These are phyloP conservation scores for Cerastis leucographa DNA, from an alignment of 2,888 invertebrate species.

Conservation along the genomic window DNA sequence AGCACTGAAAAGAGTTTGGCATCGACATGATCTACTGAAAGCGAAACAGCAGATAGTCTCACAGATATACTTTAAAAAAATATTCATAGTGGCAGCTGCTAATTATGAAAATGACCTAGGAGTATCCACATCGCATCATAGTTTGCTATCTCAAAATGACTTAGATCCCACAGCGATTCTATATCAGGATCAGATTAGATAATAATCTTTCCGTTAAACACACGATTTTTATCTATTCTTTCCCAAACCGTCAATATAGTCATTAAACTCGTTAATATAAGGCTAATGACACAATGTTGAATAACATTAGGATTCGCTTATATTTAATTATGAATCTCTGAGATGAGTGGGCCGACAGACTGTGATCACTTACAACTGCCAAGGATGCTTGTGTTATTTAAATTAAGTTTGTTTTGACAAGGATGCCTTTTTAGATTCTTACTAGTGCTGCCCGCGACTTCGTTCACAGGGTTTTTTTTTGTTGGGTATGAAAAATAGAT, in stretches of 20 bases:
- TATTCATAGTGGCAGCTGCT: not conserved
- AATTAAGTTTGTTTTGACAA: conserved; percentile 43
- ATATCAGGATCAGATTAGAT: conserved; percentile 23
- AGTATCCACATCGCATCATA: not conserved
- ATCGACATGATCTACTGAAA: too few relatives aligned
- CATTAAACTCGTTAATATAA: conserved; percentile 30
- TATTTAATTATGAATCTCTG: conserved; percentile 36
- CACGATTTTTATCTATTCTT: conserved; percentile 20
- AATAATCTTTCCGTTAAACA: conserved; percentile 5
- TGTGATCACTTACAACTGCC: conserved; percentile 13
- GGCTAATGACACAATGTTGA: conserved; percentile 26
- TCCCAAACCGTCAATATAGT: conserved; percentile 27
- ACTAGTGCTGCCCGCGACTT: too few relatives aligned
- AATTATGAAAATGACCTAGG: not conserved
- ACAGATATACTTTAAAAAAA: too few relatives aligned
- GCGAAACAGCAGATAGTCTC: too few relatives aligned
- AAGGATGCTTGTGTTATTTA: conserved; percentile 35
- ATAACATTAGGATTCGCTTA: conserved; percentile 32
- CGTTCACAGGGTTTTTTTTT: too few relatives aligned
- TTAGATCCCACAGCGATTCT: conserved; percentile 6
- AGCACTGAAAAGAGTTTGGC: too few relatives aligned
- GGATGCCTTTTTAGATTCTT: conserved; percentile 16
- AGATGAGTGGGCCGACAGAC: conserved; percentile 37
- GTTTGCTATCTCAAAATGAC: not conserved
- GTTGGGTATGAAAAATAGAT: too few relatives aligned